Conservation (phyloP, 2,888 invertebrate genomes). For the Pyralis farinalis region DNA sequence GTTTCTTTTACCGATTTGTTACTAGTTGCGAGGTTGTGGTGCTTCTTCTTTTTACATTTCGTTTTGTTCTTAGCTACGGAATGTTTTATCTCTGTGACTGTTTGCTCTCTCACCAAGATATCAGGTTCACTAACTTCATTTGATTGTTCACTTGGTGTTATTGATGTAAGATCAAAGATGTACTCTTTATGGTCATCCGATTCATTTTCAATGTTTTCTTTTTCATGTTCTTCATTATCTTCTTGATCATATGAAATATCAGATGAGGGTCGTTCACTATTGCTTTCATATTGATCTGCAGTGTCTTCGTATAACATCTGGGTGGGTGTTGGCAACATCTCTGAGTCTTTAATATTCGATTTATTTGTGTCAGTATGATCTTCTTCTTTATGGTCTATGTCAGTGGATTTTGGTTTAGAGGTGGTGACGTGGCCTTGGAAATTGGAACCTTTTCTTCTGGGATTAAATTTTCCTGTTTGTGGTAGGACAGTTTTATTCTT, state of each 20-base stretch:
- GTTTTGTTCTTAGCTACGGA: constrained; percentile 52
- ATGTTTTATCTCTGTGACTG: constrained; percentile 30
- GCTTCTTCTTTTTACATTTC: constrained; percentile 69
- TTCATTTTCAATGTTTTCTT: constrained; percentile 25
- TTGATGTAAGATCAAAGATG: constrained; percentile 42
- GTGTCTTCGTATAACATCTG: constrained; percentile 30
- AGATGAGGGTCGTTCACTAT: constrained; percentile 22
- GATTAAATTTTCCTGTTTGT: constrained; percentile 26
- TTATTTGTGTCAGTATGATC: constrained; percentile 35
- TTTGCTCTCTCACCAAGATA: constrained; percentile 32
- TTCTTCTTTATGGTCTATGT: constrained; percentile 34
- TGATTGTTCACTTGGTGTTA: constrained; percentile 27
- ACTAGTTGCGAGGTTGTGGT: constrained; percentile 34
- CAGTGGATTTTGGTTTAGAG: constrained; percentile 37
- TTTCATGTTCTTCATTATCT: constrained; percentile 13
- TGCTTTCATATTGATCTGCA: constrained; percentile 30
- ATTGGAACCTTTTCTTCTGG: constrained; percentile 66
- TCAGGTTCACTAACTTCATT: constrained; percentile 33
- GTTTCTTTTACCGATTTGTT: constrained; percentile 19
- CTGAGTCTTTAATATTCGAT: constrained; percentile 19
- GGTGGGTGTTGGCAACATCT: constrained; percentile 23
- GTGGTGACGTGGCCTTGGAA: constrained; percentile 57
- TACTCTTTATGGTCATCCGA: constrained; percentile 50
- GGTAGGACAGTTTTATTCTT: constrained; percentile 32
- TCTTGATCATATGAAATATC: constrained; percentile 23